Evolutionary conservation across 1,140 invertebrate species (phyloP), one percentile per base, ranked within the genome.

Genomic region (Neodiprion fabricii): DNA sequence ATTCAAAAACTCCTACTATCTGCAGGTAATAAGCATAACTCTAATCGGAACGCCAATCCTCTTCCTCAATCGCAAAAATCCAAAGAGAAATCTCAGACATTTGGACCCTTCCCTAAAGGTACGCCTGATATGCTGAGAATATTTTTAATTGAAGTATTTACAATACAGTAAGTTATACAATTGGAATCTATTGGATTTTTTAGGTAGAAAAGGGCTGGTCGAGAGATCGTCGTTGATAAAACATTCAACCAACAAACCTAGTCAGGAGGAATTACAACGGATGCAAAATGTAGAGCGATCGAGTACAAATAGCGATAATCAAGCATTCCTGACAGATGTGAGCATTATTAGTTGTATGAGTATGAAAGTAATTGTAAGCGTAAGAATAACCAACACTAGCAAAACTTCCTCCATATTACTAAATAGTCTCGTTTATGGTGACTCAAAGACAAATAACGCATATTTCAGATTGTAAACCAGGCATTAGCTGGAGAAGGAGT

Each of bases 401-500:
- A 71, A 73, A 49, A 66, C 40, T 7, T 50, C 40, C 40, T n/a
- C n/a, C 0, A 14, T n/a, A 70, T 12, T 23, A 14, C 61, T 65
- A 4, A 72, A 48, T 74, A 74, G 14, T 21, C n/a, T 74, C 14
- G 17, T n/a, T 76, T 67, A 47, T 78, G 47, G 47, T 68, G 48
- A 9, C 74, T 74, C 69, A 70, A 67, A 67, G 78, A 72, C 69
- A 66, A 67, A 40, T 50, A 69, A 47, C 75, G 71, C 78, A 74
- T 77, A 12, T 84, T 85, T 77, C 89, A 98, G 92, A 91, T 98
- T 48, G 93, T 98, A 10, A 95, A 93, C 83, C 95, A 95, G 89
- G 96, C 99, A 7, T 83, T 99, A 69, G 94, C 96, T 68, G 99
- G 98, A 10, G 97, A 99, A 89, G 98, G 98, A 3, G 94, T 99